Conservation (phyloP, 2,888 invertebrate species). For the Harmothoe impar region DNA sequence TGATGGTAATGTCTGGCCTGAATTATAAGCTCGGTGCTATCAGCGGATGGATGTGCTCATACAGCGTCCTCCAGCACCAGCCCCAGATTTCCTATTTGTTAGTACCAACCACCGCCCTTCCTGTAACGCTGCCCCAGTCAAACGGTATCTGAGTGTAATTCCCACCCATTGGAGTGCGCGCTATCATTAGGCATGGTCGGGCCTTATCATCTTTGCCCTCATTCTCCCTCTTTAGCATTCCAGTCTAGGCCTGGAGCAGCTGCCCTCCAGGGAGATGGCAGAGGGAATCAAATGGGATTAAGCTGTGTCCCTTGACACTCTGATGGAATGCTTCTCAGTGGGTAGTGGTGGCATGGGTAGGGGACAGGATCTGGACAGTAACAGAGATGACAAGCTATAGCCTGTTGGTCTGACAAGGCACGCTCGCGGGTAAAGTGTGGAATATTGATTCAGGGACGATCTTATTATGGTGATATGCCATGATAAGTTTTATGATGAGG, state of each 20-base stretch:
- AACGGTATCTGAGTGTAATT: conserved; percentile 11
- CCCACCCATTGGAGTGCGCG: not conserved
- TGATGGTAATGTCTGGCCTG: not conserved
- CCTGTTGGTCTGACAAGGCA: no score
- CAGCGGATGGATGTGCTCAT: not conserved
- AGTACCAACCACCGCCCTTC: not conserved
- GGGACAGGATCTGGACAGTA: no score
- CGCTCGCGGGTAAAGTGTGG: no score
- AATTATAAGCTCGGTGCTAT: not conserved
- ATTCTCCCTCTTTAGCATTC: not conserved
- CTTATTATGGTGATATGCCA: no score
- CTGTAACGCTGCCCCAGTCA: not conserved
- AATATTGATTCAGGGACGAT: no score
- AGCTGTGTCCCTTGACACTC: not conserved
- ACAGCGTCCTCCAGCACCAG: no score
- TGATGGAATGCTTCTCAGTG: not conserved
- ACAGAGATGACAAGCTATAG: no score
- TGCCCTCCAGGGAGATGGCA: not conserved
- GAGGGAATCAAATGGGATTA: not conserved
- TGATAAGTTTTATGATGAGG: no score
- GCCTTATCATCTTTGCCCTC: not conserved
- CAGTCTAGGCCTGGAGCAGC: conserved; percentile 2
- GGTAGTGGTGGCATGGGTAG: no score
- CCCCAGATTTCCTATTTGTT: conserved; percentile 1
- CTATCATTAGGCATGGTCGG: not conserved